A percentile compares a stretch with the other conserved stretches of the same genome.
Conservation (phyloP, 2,797 vertebrate genomes). For the Mus minutoides region DNA sequence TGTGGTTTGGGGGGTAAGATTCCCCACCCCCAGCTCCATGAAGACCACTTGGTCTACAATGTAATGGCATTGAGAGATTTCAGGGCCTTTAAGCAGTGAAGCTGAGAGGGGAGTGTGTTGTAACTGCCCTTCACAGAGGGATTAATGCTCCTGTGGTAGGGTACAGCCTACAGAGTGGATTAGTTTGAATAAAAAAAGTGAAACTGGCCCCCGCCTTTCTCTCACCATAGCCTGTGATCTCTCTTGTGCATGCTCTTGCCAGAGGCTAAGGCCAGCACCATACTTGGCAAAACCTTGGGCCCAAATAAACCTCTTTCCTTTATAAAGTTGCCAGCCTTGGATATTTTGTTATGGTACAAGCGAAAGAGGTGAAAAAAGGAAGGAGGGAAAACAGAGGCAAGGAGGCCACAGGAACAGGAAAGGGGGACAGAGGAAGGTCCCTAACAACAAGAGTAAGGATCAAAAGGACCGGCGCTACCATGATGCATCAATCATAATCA, state of each 20-base stretch:
- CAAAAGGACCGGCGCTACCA: background rate
- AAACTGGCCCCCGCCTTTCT: background rate
- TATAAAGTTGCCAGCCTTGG: background rate
- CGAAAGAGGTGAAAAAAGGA: background rate
- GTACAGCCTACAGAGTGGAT: background rate
- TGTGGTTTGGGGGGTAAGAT: background rate
- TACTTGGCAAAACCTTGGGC: background rate
- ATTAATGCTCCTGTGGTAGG: background rate
- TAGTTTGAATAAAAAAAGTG: background rate
- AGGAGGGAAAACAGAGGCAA: fast-evolving
- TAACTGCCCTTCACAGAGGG: background rate
- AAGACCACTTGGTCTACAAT: background rate
- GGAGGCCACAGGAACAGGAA: too few species aligned
- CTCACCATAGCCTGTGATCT: background rate
- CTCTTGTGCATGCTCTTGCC: background rate
- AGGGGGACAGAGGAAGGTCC: background rate
- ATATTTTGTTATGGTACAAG: background rate
- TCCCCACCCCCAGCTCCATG: background rate
- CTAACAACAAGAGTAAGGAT: background rate
- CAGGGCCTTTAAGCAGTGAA: background rate
- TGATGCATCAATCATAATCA: background rate
- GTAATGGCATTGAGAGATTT: background rate
- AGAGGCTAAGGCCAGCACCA: background rate
- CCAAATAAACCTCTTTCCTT: background rate
- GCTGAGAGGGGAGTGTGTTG: background rate